phyloP scores from a whole-genome alignment of 1,140 invertebrate genomes.

The Macrosteles quadrilineatus region DNA sequence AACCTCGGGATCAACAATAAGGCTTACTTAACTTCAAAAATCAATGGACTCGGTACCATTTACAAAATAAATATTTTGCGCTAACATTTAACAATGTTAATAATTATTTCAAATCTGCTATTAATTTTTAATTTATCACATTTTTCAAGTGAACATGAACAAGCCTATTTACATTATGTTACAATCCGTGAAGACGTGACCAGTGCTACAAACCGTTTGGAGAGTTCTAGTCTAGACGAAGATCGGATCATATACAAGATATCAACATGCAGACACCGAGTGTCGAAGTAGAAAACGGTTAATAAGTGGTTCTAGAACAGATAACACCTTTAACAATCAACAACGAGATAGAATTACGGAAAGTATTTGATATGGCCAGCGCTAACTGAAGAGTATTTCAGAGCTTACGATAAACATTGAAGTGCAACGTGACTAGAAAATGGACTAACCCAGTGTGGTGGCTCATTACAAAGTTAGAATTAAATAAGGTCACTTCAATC shows the following conservation, averaged over 20 bases:
- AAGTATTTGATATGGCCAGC: constrained; percentile 20
- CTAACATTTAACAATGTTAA: too few species aligned
- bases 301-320: constrained; percentile 5
- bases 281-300: constrained; percentile 19
- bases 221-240: background rate
- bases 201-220: constrained; percentile 1
- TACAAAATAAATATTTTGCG: too few species aligned
- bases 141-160: too few species aligned
- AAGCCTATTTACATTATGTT: constrained; percentile 22
- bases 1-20: too few species aligned
- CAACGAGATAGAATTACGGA: constrained; percentile 11
- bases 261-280: constrained; percentile 18
- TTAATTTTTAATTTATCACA: too few species aligned
- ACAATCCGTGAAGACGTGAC: constrained; percentile 1
- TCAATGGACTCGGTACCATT: too few species aligned
- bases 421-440: constrained; percentile 1
- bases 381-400: constrained; percentile 9
- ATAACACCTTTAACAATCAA: constrained; percentile 13
- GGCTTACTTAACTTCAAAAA: too few species aligned
- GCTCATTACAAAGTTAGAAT: constrained; percentile 11
- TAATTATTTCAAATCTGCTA: too few species aligned
- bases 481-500: constrained; percentile 23
- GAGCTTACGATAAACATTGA: background rate
- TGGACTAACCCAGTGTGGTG: background rate
- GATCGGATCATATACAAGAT: background rate